Base-by-base conservation (phyloP, 2,797 vertebrate genomes). In the Zonotrichia albicollis region DNA sequence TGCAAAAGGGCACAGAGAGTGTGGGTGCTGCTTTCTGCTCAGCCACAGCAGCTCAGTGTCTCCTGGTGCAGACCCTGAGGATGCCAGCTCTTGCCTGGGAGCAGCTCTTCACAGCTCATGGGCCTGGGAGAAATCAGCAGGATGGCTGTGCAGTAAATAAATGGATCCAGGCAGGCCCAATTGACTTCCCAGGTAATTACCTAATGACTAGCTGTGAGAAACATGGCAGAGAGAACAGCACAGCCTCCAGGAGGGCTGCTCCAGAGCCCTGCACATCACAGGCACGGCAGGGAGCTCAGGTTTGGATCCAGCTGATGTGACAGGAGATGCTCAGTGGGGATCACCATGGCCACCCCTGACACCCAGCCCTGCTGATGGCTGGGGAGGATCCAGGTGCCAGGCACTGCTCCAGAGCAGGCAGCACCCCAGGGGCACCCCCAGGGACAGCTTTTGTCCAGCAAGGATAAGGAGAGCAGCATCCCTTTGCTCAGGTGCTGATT, bases 351-450 rank as follows among this genome's bases (percentile, higher is more conserved):
- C 34, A 48, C 26, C 32, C 21, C 23, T 6, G 29, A 16, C 45
- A 42, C 22, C 16, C 8, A 11, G 11, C 12, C 22, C 32, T 3
- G 5, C 51, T 0, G 3, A 7, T 17, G 36, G 11, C 55, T 18
- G 25, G n/a, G 19, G 21, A 58, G 51, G 34, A 32, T 48, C 53
- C 73, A 55, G n/a, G 18, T 61, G 40, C 62, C 36, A n/a, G 32
- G 14, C 57, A 42, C 48, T 21, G 36, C 32, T 67, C 48, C n/a
- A 78, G 66, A 43, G 57, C 53, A 46, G 70, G 21, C 54, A 55
- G 32, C 32, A n/a, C 32, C 54, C 32, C 32, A 16, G 54, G 21
- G 32, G 21, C 6, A 22, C 9, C 4, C 21, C 40, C 60, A 32
- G 65, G 27, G 25, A 25, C 48, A 18, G 26, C 7, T 70, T 71